Conservation (phyloP, 2,888 invertebrate genomes). For the Acleris laterana region DNA sequence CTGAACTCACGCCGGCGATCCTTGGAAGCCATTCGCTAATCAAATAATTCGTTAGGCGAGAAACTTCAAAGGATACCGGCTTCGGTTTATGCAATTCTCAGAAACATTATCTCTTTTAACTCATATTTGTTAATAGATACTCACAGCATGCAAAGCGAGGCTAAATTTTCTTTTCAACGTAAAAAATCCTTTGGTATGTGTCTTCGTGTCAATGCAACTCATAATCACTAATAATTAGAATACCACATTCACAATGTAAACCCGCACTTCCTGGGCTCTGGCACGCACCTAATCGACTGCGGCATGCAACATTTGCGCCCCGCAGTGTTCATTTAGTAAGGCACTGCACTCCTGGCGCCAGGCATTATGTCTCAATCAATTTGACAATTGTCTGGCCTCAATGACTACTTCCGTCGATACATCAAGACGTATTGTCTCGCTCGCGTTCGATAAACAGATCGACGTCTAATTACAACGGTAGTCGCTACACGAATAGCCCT, state of each 20-base stretch:
- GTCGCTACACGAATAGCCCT: constrained; percentile 37
- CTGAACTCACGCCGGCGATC: constrained; percentile 10
- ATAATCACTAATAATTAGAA: constrained; percentile 31
- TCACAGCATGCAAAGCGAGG: constrained; percentile 34
- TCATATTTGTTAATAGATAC: constrained; percentile 20
- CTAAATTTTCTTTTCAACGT: constrained; percentile 37
- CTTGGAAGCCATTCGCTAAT: constrained; percentile 30
- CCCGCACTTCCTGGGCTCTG: constrained; percentile 43
- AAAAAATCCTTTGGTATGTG: constrained; percentile 33
- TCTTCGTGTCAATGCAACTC: constrained; percentile 37
- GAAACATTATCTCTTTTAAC: constrained; percentile 23
- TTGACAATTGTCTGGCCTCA: constrained; percentile 50
- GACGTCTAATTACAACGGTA: constrained; percentile 34
- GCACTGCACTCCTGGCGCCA: constrained; percentile 48
- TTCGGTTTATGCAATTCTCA: constrained; percentile 11
- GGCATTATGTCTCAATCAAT: constrained; percentile 61
- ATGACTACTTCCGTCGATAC: constrained; percentile 65
- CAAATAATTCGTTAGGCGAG: constrained; percentile 24
- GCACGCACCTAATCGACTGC: constrained; percentile 48
- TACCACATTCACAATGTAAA: constrained; percentile 17
- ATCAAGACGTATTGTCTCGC: constrained; percentile 64
- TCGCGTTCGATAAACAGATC: constrained; percentile 68
- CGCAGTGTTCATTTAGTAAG: constrained; percentile 39
- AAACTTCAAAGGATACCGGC: constrained; percentile 29
- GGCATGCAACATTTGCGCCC: constrained; percentile 39